Percentiles rank a stretch among this genome's conserved stretches.
These are phyloP conservation scores for Setipinna tenuifilis DNA, from an alignment of 2,797 vertebrate species.

Conservation along the genomic window DNA sequence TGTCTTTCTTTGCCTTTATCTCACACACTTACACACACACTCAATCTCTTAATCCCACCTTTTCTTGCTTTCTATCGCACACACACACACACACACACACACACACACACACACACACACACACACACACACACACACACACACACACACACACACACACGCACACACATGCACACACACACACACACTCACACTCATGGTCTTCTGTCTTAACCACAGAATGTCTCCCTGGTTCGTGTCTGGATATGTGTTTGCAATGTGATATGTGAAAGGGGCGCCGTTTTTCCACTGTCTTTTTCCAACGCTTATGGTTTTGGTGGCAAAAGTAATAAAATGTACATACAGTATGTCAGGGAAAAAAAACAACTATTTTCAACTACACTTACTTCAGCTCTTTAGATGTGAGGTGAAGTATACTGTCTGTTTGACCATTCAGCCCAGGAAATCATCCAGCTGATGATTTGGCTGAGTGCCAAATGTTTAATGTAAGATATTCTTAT, in stretches of 20 bases:
- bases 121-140: not conserved
- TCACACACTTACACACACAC: too few relatives aligned
- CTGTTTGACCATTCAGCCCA: not conserved
- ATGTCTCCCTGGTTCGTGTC: slow-evolving; percentile 41
- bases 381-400: not conserved
- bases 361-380: not conserved
- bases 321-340: not conserved
- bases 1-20: too few relatives aligned
- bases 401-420: not conserved
- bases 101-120: not conserved
- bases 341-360: not conserved
- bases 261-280: slow-evolving; percentile 39
- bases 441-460: not conserved
- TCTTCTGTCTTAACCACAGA: slow-evolving; percentile 15
- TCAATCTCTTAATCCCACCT: too few relatives aligned
- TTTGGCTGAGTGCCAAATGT: not conserved
- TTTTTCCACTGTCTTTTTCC: slow-evolving; percentile 44
- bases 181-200: slow-evolving; percentile 24
- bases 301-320: slow-evolving; percentile 52
- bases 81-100: not conserved
- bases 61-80: too few relatives aligned
- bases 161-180: not conserved
- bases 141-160: not conserved
- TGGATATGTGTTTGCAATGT: slow-evolving; percentile 57
- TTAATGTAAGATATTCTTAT: not conserved